Evolutionary conservation across 2,888 invertebrate genomes (phyloP), one percentile per base, ranked within the genome.

Genomic region (Apantesis nais): DNA sequence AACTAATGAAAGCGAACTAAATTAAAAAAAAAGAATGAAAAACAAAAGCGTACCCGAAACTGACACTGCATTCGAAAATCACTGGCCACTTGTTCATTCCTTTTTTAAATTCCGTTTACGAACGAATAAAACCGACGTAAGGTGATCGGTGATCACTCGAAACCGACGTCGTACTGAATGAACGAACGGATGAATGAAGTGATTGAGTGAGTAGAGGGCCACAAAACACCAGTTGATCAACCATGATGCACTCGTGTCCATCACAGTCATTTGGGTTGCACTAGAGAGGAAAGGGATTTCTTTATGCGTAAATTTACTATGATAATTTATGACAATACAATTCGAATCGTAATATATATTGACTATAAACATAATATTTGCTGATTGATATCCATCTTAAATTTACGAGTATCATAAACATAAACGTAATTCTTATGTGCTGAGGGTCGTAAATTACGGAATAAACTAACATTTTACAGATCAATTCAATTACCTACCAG

Each of bases 151-250:
- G 93, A 93, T 93, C 93, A 94, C 92, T 92, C 92, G 91, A 90
- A 87, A 88, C 89, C 91, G 92, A 88, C 90, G 88, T 86, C 88
- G 82, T 84, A 85, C 82, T 87, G 89, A 89, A 87, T 83, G 86
- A 82, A 82, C 78, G 82, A 80, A 86, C 88, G 91, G 90, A 86
- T 89, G 91, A 89, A 85, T 90, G 91, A 88, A 90, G 85, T 87
- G 90, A 89, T 84, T 88, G 90, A 88, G 84, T 85, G 90, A 89
- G 83, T 86, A 88, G 88, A 85, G 84, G 81, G 79, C 83, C 79
- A 74, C 87, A 91, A 91, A 91, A 92, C 94, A 93, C 94, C 92
- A 93, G 94, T 94, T 94, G 94, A 94, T 93, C 94, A 89, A 85
- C 87, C 89, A 88, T 92, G 93, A 94, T 92, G 93, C 89, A 89